These are phyloP conservation scores for Synanthedon myopaeformis DNA, from an alignment of 2,888 invertebrate species.

Conservation along the genomic window DNA sequence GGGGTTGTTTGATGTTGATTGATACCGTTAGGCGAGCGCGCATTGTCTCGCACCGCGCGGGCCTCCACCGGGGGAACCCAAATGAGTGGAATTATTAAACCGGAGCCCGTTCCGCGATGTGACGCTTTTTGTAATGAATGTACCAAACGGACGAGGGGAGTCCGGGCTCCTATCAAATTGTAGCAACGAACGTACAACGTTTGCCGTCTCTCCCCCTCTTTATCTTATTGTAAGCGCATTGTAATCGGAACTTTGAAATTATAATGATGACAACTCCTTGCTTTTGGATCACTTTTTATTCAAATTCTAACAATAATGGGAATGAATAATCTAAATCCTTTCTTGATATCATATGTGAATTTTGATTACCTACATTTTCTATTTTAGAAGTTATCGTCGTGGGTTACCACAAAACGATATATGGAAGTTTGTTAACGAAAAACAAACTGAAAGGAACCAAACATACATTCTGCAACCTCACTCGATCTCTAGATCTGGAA, in stretches of 20 bases:
- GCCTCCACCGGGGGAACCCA: conserved; percentile 42
- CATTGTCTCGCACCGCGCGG: conserved; percentile 47
- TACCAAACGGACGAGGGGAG: conserved; percentile 30
- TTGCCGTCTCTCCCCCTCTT: conserved; percentile 7
- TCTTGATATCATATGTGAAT: no score
- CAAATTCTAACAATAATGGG: no score
- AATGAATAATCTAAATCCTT: no score
- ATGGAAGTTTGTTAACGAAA: no score
- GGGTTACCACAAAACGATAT: no score
- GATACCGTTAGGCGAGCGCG: conserved; percentile 64
- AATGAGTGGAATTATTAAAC: conserved; percentile 68
- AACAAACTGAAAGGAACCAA: no score
- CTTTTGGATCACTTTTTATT: conserved; percentile 2
- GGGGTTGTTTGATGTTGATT: conserved; percentile 68
- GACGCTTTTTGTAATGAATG: conserved; percentile 67
- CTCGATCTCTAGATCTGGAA: no score
- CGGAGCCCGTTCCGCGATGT: conserved; percentile 51
- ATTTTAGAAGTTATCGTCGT: no score
- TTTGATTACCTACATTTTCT: no score
- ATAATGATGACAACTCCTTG: conserved; percentile 18
- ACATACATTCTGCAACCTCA: no score
- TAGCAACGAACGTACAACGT: conserved; percentile 24
- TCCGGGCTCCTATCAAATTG: conserved; percentile 28
- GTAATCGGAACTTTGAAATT: conserved; percentile 26
- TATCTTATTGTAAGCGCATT: conserved; percentile 26